Base-by-base conservation (phyloP, 1,140 invertebrate species). In the Nylanderia fulva region DNA sequence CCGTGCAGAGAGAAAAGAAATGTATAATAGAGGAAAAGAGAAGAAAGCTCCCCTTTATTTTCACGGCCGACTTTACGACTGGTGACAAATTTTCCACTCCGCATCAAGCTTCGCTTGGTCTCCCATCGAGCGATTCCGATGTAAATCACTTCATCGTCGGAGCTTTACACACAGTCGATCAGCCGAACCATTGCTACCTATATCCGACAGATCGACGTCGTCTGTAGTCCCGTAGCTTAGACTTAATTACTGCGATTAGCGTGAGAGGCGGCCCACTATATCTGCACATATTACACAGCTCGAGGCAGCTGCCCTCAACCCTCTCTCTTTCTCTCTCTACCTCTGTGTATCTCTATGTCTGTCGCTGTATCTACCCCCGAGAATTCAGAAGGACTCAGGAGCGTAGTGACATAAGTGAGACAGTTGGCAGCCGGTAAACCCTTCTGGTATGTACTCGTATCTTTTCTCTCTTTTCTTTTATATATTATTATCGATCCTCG, bases 181-280 rank as follows among this genome's bases (percentile, higher is more conserved):
- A 42, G 21, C 33, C 33, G 84, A 88, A 52, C 52, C 61, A 36
- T 61, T 61, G 80, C 24, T 33, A 39, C 13, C 48, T 80, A 85
- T 85, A 82, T 79, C 75, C 61, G 36, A 80, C 75, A 80, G 84
- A 82, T 85, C 75, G 42, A 64, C 75, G 13, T 80, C 77, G 84
- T 58, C 74, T 52, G 84, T 86, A 88, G 89, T 90, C 85, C 89
- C 90, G 86, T 90, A 91, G 89, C 90, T 93, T 90, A 86, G 89
- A 92, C 91, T 93, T 93, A 92, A 93, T 93, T 92, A 93, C 91
- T 88, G 88, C 91, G 91, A 93, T 92, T 92, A 92, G 86, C 87
- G 89, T 86, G 89, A 90, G 90, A 91, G 91, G 90, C 88, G 86
- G 87, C 72, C 77, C 77, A 82, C 87, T 89, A 91, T 88, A 87